Evolutionary conservation across 2,888 invertebrate genomes (phyloP).

Genomic region (Drosophila limbata): DNA sequence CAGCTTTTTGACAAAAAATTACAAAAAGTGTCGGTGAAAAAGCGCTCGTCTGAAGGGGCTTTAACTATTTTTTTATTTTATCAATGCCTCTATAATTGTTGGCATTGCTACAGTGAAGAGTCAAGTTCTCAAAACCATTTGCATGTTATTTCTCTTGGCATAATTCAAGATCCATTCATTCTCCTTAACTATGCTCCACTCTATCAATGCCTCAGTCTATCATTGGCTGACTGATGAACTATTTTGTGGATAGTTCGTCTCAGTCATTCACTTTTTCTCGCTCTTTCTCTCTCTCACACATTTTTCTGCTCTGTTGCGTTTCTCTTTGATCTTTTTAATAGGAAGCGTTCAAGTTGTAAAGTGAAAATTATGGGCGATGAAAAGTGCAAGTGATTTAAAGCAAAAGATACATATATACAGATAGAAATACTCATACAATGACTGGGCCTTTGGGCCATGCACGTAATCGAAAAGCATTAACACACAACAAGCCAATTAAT

Average conservation of each 20-base stretch:
- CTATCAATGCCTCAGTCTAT: constrained; percentile 38
- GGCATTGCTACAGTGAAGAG: background rate
- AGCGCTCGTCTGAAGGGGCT: no score
- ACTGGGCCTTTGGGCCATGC: constrained; percentile 27
- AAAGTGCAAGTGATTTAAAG: constrained; percentile 70
- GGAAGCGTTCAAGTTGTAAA: constrained; percentile 48
- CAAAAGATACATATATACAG: constrained; percentile 16
- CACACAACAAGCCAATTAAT: constrained; percentile 78
- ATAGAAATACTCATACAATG: constrained; percentile 16
- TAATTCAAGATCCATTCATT: background rate
- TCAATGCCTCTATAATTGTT: background rate
- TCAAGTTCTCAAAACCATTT: constrained; percentile 3
- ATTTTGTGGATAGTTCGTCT: constrained; percentile 27
- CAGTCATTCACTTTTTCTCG: background rate
- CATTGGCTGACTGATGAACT: constrained; percentile 49
- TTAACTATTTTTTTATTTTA: background rate
- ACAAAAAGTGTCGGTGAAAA: no score
- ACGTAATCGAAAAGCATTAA: constrained; percentile 62
- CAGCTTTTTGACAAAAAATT: no score
- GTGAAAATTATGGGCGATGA: constrained; percentile 64
- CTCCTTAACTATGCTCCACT: constrained; percentile 29
- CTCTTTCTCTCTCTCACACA: background rate
- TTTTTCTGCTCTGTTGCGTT: constrained; percentile 25
- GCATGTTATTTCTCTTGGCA: background rate
- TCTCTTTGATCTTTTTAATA: constrained; percentile 68